Conservation (phyloP, 2,797 vertebrate species). For the Potorous gilbertii region DNA sequence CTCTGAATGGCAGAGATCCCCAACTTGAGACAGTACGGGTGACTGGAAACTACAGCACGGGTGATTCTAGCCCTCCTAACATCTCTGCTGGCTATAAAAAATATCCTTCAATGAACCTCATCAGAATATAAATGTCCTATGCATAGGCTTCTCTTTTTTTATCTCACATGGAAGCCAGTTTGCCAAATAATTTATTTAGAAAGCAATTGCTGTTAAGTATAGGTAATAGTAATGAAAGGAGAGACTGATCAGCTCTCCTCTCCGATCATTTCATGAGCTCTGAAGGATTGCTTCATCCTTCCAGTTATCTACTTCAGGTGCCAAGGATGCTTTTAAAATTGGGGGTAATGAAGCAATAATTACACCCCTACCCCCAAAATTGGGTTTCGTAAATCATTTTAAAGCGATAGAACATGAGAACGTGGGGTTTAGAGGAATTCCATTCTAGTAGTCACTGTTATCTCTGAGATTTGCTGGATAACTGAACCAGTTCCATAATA, state of each 20-base stretch:
- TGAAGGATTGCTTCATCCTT: background rate
- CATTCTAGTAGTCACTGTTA: background rate
- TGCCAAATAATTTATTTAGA: background rate
- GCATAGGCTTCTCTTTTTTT: too few species aligned
- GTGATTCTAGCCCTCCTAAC: too few species aligned
- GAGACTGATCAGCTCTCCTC: background rate
- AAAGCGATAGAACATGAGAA: background rate
- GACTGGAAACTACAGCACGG: too few species aligned
- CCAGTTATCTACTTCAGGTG: conserved; percentile 1
- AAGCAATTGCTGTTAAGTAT: background rate
- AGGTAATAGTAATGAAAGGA: background rate
- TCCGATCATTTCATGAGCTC: background rate
- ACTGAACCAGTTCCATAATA: background rate
- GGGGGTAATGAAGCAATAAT: conserved; percentile 33
- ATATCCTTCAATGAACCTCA: too few species aligned
- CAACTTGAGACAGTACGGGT: too few species aligned
- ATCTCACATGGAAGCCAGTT: background rate
- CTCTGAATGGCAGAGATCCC: too few species aligned
- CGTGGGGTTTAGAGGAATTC: background rate
- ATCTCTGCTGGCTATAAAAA: too few species aligned
- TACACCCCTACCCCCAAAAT: background rate
- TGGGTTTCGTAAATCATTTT: background rate
- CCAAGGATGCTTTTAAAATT: conserved; percentile 47
- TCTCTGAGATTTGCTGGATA: background rate
- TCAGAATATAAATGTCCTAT: too few species aligned